Percentiles rank a stretch among this genome's conserved stretches.
These are phyloP conservation scores for Calephelis virginiensis DNA, from an alignment of 1,140 invertebrate species.

Conservation along the genomic window DNA sequence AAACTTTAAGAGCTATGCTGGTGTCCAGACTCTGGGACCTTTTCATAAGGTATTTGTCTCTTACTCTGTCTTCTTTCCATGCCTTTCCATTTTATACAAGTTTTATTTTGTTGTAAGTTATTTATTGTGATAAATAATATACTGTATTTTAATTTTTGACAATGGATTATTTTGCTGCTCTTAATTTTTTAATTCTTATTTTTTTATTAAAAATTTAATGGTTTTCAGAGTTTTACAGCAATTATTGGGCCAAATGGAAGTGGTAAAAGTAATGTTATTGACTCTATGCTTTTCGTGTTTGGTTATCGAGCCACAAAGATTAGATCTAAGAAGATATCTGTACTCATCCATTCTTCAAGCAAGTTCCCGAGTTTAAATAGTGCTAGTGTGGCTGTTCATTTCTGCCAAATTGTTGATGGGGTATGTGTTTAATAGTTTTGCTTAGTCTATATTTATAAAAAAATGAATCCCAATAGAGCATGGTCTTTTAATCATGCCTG, in stretches of 20 bases:
- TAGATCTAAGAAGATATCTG: conserved; percentile 96
- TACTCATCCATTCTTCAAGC: conserved; percentile 96
- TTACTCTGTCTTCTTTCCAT: background rate
- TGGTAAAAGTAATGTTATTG: conserved; percentile 99
- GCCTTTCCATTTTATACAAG: too few relatives aligned
- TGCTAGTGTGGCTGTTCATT: conserved; percentile 95
- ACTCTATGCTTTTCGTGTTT: conserved; percentile 99
- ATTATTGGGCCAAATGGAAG: conserved; percentile 99
- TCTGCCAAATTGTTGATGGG: conserved; percentile 91
- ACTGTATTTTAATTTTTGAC: too few relatives aligned
- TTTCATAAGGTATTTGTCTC: conserved; percentile 85
- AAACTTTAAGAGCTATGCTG: conserved; percentile 99
- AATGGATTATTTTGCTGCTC: background rate
- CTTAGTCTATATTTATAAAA: conserved; percentile 18
- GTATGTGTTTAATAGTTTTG: conserved; percentile 35
- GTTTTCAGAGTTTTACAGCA: conserved; percentile 92
- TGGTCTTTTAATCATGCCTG: too few relatives aligned
- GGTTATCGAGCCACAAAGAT: conserved; percentile 97
- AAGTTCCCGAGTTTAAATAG: conserved; percentile 86
- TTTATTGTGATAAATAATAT: too few relatives aligned
- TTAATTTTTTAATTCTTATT: background rate
- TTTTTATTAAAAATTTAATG: conserved; percentile 16
- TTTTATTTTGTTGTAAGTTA: too few relatives aligned
- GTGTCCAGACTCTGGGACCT: conserved; percentile 87
- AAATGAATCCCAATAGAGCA: background rate